A percentile compares a stretch with the other conserved stretches of the same genome.
Evolutionary conservation across 2,888 invertebrate species (phyloP).

Genomic region (Drosophila basisetae): DNA sequence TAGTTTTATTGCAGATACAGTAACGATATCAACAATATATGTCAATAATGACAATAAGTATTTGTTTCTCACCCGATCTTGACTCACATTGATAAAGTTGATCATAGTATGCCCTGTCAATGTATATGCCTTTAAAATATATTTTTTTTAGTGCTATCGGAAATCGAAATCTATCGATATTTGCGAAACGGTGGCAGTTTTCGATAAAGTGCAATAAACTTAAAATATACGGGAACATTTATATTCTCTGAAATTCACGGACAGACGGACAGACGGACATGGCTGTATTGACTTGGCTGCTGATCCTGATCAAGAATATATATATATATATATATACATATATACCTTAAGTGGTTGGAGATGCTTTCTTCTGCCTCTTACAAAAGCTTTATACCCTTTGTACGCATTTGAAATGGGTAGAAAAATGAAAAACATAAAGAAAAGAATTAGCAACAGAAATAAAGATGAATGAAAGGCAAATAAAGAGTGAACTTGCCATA

Average conservation of each 20-base stretch:
- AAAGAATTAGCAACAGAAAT: slow-evolving; percentile 32
- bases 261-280: too few relatives aligned
- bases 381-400: neutral
- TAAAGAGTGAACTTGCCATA: slow-evolving; percentile 52
- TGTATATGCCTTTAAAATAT: neutral
- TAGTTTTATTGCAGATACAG: neutral
- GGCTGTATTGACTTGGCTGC: neutral
- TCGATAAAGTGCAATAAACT: neutral
- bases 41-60: too few relatives aligned
- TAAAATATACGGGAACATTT: neutral
- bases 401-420: neutral
- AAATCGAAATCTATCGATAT: neutral
- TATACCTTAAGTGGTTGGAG: neutral
- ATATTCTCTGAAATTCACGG: neutral
- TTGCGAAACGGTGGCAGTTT: neutral
- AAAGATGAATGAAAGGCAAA: slow-evolving; percentile 52
- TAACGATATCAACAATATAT: too few relatives aligned
- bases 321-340: neutral
- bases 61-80: too few relatives aligned
- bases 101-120: neutral
- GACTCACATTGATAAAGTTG: too few relatives aligned
- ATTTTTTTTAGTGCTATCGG: neutral
- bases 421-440: slow-evolving; percentile 9
- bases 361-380: neutral
- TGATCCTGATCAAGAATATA: neutral